Evolutionary conservation across 2,888 invertebrate genomes (phyloP), one percentile per base, ranked within the genome.

Genomic region (Pseudanteris insignis): DNA sequence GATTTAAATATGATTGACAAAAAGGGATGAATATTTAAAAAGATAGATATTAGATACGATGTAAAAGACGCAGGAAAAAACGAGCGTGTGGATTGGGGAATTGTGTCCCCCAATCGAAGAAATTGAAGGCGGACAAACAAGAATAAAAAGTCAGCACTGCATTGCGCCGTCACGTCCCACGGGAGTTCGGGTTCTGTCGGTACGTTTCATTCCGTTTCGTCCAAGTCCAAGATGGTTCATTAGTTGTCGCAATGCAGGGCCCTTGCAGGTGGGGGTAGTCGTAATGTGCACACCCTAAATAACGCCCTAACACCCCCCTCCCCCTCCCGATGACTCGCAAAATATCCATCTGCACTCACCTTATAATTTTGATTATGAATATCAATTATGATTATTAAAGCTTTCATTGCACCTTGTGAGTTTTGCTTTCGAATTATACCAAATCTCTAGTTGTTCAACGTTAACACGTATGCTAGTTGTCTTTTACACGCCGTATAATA

Each of bases 231-330:
- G 76, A 77, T 76, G 77, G 76, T 78, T 79, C 78, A 79, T 79
- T 79, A 79, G 78, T 74, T 77, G 78, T 77, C 78, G 78, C 78
- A 79, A 77, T 79, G 78, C 78, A 78, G 79, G 76, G 74, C 75
- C 72, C 70, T 67, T 68, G 66, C 67, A 32, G 51, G 38, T 63
- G 38, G 48, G 48, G 48, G 44, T 12, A 32, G 21, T 24, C 41
- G 37, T 47, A 36, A 51, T 46, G 46, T 30, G 40, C 34, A 47
- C 59, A n/a, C n/a, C n/a, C n/a, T n/a, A n/a, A n/a, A n/a, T n/a
- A 53, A 57, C 57, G 55, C 50, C 30, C 18, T 2, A n/a, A 2
- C 14, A 30, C 29, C 30, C 18, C 30, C 11, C 13, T 21, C 10
- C n/a, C 8, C 13, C 18, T 12, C 5, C 15, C 33, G 4, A 5